Evolutionary conservation across 2,797 vertebrate genomes (phyloP), one percentile per base, ranked within the genome.

Genomic region (Phataginus tetradactyla): DNA sequence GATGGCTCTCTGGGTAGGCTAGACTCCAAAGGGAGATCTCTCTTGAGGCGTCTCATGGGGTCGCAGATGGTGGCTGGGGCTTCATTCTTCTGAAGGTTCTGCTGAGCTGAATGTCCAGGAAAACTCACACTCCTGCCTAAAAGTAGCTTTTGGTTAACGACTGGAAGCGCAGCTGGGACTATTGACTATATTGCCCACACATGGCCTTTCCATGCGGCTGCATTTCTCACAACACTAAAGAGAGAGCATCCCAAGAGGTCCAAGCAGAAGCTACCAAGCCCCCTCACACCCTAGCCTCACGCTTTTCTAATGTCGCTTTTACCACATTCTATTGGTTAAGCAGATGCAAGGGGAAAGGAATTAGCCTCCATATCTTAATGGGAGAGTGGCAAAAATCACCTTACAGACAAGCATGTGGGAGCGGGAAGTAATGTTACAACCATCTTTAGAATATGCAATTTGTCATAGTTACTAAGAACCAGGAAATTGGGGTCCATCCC

Each of bases 301-400:
- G 49, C 37, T 83, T 75, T 89, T 53, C 68, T 32, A 51, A 0
- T 10, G 12, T 49, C 34, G 42, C 14, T 86, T 92, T 84, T 68
- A 59, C 49, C n/a, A 12, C 34, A 27, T 64, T 63, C 42, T 75
- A 6, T 64, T 69, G 69, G 49, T 63, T 57, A 95, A 80, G 21
- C 29, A 37, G 42, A 91, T 75, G 84, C 49, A 59, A 81, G n/a
- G 14, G 14, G 42, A 74, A n/a, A 89, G 4, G 13, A 90, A 88
- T 61, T 66, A 71, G 3, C 18, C 32, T 90, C 61, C 12, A 3
- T 37, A 61, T 77, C 63, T 79, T 71, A 59, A 51, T 75, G 49
- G 6, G 11, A 90, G 17, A 66, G 21, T 53, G 55, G 21, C 25
- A 59, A 71, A 87, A 88, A 37, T 42, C 34, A 83, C 66, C 57